phyloP scores from a whole-genome alignment of 2,113 vertebrate species.

The Macaca nemestrina region DNA sequence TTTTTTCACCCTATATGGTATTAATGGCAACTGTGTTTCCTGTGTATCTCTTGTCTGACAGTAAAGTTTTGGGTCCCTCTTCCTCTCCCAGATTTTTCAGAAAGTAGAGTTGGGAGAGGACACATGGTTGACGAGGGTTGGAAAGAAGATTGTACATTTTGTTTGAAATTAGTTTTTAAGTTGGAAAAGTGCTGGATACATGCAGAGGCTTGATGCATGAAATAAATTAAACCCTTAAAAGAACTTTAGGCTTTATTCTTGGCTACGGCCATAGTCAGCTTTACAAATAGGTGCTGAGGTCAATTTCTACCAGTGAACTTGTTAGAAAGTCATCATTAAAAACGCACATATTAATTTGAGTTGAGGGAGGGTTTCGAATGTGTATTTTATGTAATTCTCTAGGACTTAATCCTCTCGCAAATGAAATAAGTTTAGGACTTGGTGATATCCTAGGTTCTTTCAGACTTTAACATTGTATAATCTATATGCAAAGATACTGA shows the following conservation, averaged over 20 bases:
- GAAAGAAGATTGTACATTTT: background rate
- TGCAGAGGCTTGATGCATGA: background rate
- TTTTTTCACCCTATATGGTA: background rate
- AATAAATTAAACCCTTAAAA: background rate
- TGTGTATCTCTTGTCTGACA: background rate
- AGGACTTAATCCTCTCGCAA: background rate
- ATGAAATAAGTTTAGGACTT: background rate
- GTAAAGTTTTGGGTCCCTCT: background rate
- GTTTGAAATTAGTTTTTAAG: conserved; percentile 1
- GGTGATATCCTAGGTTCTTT: background rate
- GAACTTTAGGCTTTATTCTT: background rate
- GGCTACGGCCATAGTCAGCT: background rate
- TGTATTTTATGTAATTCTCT: background rate
- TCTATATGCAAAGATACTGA: background rate
- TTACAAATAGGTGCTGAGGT: background rate
- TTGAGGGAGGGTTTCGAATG: background rate
- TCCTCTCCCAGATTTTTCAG: background rate
- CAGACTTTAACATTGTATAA: background rate
- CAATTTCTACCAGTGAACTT: background rate
- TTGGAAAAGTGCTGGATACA: background rate
- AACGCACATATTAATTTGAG: background rate
- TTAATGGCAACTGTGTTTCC: background rate
- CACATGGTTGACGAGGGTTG: background rate
- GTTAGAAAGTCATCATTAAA: background rate
- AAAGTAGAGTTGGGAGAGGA: background rate